These are phyloP conservation scores for Astyanax mexicanus DNA, from an alignment of 2,797 vertebrate species.

Conservation along the genomic window DNA sequence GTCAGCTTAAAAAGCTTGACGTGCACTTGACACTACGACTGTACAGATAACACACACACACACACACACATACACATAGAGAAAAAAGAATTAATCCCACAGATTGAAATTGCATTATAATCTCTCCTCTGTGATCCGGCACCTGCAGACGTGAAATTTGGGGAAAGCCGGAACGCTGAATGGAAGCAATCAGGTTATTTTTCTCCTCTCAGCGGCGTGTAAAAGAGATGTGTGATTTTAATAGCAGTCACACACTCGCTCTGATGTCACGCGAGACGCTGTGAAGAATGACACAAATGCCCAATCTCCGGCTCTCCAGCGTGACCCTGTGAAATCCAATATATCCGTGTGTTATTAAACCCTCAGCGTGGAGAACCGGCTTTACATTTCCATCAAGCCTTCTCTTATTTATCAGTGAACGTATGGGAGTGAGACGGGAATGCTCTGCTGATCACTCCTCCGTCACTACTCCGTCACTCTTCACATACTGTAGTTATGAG, in stretches of 20 bases:
- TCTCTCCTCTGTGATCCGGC: slow-evolving; percentile 30
- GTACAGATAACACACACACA: slow-evolving; percentile 43
- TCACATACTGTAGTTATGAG: background rate
- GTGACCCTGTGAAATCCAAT: slow-evolving; percentile 18
- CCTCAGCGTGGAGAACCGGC: background rate
- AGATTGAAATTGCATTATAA: slow-evolving; percentile 54
- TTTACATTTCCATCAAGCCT: background rate
- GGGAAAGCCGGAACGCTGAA: background rate
- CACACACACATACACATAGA: too few species aligned
- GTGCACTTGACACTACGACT: slow-evolving; percentile 46
- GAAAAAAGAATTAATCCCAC: slow-evolving; percentile 37
- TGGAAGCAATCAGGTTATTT: background rate
- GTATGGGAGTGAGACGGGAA: background rate
- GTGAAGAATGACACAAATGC: background rate
- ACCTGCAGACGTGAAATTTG: slow-evolving; percentile 6
- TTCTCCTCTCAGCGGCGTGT: background rate
- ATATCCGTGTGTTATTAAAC: slow-evolving; percentile 5
- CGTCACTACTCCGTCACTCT: background rate
- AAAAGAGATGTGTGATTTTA: background rate
- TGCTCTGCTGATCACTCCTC: background rate
- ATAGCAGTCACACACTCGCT: slow-evolving; percentile 3
- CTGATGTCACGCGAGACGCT: background rate
- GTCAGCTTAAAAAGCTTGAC: slow-evolving; percentile 35
- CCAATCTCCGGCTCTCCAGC: slow-evolving; percentile 3
- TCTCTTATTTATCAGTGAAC: background rate